A percentile compares a stretch with the other conserved stretches of the same genome.
These are phyloP conservation scores for Iguana delicatissima DNA, from an alignment of 2,797 vertebrate species.

Conservation along the genomic window DNA sequence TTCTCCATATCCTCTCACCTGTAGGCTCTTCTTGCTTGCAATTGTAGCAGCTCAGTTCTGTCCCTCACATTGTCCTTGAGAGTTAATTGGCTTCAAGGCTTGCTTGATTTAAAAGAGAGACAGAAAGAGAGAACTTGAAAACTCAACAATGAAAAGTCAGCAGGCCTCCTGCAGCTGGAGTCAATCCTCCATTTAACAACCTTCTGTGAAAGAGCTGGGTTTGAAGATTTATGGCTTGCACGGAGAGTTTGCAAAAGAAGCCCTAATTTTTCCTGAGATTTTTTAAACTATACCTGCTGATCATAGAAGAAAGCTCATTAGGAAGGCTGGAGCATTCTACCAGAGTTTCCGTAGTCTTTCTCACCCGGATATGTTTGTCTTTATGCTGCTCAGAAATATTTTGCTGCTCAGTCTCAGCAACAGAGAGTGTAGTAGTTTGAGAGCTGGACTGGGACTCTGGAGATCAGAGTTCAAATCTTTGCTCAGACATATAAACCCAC, in stretches of 20 bases:
- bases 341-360: background rate
- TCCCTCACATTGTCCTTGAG: accelerated
- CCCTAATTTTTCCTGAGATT: background rate
- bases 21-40: background rate
- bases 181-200: background rate
- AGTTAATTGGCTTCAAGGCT: background rate
- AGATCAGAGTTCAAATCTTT: too few species aligned
- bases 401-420: background rate
- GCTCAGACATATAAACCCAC: too few species aligned
- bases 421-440: too few species aligned
- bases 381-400: background rate
- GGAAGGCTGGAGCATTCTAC: too few species aligned
- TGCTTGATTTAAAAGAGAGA: background rate
- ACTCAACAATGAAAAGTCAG: accelerated
- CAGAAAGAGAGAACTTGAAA: slow-evolving; percentile 1
- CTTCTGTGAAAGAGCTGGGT: background rate
- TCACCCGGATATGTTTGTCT: background rate
- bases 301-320: background rate
- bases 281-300: background rate
- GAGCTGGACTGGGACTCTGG: too few species aligned
- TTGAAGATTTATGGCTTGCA: background rate
- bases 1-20: background rate
- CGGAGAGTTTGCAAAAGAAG: background rate
- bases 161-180: background rate
- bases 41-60: background rate